Base-by-base conservation (phyloP, 2,888 invertebrate species). In the Dolichomitus sp. region DNA sequence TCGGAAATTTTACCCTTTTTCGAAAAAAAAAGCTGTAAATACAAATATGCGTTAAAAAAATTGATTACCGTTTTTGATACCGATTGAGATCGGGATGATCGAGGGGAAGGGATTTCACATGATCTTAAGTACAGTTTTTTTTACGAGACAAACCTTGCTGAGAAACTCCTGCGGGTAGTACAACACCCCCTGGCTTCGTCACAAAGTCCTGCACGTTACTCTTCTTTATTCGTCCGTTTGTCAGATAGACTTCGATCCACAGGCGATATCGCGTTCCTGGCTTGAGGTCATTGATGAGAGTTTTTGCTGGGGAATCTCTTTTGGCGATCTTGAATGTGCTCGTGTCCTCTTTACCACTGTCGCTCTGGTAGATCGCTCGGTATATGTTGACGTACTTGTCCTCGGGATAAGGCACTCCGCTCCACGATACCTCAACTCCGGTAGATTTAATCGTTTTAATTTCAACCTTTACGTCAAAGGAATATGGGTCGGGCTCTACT, bases 301-400 rank as follows among this genome's bases (percentile, higher is more conserved):
- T 96, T 88, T 95, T 96, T 0, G 96, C 95, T 1, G 95, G 95
- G 11, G 96, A 96, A 91, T 97, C 97, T 77, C 96, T 94, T 89
- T 97, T 97, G 11, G 97, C 96, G 48, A 97, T 95, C 93, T 97
- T 97, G 90, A 97, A 97, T 0, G 96, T 96, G 89, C 96, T 96
- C 72, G 95, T 96, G 89, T 96, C 96, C 88, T 97, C 96, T 88
- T 97, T 96, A 48, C 96, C 96, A 12, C 95, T 95, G 90, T 97
- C 97, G 89, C 96, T 96, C 92, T 97, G 96, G 92, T 97, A 97
- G 85, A 98, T 97, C 0, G 97, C 97, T 75, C 98, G 95, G 94
- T 97, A 98, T 89, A 98, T 97, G 87, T 98, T 97, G 68, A 98
- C 97, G 94, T 97, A 98, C 92, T 98, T 97, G 92, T 98, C 98